Percentiles rank a stretch among this genome's conserved stretches.
phyloP scores from a whole-genome alignment of 2,888 invertebrate species.

The Hypena proboscidalis region DNA sequence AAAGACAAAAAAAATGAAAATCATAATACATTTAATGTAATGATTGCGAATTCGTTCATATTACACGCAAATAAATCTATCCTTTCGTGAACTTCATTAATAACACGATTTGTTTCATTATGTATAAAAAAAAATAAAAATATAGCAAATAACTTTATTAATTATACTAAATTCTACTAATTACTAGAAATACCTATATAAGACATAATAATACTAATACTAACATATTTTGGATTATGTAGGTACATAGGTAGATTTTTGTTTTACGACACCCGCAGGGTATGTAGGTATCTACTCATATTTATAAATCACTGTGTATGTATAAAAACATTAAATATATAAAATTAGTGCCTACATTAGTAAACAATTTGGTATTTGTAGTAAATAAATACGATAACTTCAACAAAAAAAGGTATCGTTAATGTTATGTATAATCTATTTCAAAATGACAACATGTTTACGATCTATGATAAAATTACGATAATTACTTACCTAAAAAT shows the following conservation, averaged over 20 bases:
- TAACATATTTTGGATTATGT: background rate
- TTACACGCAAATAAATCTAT: background rate
- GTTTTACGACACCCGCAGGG: background rate
- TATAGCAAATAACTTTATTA: background rate
- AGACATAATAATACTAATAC: background rate
- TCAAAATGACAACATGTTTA: background rate
- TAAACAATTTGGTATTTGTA: background rate
- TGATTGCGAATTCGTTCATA: background rate
- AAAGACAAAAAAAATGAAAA: background rate
- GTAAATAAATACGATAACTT: background rate
- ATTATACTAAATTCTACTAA: background rate
- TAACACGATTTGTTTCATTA: background rate
- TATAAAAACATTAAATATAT: background rate
- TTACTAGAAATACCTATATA: background rate
- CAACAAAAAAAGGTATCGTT: background rate
- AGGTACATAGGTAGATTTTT: background rate
- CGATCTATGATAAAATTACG: slow-evolving; percentile 1
- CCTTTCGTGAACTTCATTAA: background rate
- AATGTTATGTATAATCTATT: background rate
- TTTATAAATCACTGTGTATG: background rate
- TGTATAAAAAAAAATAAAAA: background rate
- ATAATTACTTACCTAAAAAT: slow-evolving; percentile 1
- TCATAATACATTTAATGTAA: background rate
- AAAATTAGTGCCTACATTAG: background rate
- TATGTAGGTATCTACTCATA: background rate